These are phyloP conservation scores for Sylvilagus bachmani DNA, from an alignment of 2,113 vertebrate species.

Conservation along the genomic window DNA sequence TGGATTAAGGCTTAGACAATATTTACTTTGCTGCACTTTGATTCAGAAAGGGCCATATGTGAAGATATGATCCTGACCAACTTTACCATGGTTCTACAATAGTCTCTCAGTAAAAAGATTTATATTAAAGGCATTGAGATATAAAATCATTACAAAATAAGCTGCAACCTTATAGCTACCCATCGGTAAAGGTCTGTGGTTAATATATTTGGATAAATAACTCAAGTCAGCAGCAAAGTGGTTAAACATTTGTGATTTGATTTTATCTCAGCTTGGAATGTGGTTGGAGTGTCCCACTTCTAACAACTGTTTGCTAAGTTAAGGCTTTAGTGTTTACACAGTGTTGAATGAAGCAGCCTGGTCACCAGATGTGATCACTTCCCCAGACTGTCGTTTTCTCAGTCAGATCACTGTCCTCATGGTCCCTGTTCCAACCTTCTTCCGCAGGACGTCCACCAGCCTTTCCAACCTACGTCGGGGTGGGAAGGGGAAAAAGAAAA, in stretches of 20 bases:
- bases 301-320: slow-evolving; percentile 96
- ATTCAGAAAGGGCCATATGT: slow-evolving; percentile 76
- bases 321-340: slow-evolving; percentile 94
- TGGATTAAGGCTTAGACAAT: slow-evolving; percentile 81
- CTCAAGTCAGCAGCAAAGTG: slow-evolving; percentile 91
- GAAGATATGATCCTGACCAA: slow-evolving; percentile 65
- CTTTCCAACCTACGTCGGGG: slow-evolving; percentile 94
- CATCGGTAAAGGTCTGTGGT: slow-evolving; percentile 85
- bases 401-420: slow-evolving; percentile 96
- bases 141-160: slow-evolving; percentile 79
- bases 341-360: slow-evolving; percentile 94
- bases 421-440: slow-evolving; percentile 96
- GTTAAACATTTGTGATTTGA: slow-evolving; percentile 95
- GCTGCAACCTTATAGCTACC: slow-evolving; percentile 79
- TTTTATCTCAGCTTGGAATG: slow-evolving; percentile 93
- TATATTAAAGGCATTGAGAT: slow-evolving; percentile 77
- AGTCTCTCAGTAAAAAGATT: slow-evolving; percentile 56
- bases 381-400: slow-evolving; percentile 87
- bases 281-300: slow-evolving; percentile 93
- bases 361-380: slow-evolving; percentile 95
- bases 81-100: slow-evolving; percentile 66
- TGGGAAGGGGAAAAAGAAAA: slow-evolving; percentile 65
- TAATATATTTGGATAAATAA: slow-evolving; percentile 90
- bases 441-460: slow-evolving; percentile 97
- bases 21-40: slow-evolving; percentile 82